A percentile compares a stretch with the other conserved stretches of the same genome.
Evolutionary conservation across 92 coral and sea anemone species (phyloP).

Genomic region (Palythoa grandis): DNA sequence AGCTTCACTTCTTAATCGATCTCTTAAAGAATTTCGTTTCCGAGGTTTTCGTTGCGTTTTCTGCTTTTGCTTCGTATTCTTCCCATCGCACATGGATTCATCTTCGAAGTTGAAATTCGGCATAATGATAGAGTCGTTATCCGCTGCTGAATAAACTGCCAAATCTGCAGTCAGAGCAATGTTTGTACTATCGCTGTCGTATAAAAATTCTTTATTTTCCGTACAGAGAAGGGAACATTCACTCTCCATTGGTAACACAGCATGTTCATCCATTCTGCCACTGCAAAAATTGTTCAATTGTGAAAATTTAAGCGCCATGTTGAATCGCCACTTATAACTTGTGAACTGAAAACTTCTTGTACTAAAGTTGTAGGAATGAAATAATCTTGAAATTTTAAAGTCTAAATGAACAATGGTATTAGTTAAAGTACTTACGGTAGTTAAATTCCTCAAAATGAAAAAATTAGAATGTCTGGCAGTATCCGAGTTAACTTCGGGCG

Average conservation of each 20-base stretch:
- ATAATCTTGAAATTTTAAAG: not conserved
- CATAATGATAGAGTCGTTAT: slow-evolving; percentile 13
- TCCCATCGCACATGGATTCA: not conserved
- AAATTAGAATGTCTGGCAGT: slow-evolving; percentile 18
- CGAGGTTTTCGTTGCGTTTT: slow-evolving; percentile 53
- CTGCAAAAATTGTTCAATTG: not conserved
- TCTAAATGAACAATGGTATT: not conserved
- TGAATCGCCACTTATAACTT: not conserved
- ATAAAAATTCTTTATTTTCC: slow-evolving; percentile 79
- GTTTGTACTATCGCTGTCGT: slow-evolving; percentile 62
- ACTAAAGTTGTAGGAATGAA: not conserved
- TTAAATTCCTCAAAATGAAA: not conserved
- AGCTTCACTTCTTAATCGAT: slow-evolving; percentile 72
- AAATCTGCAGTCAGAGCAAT: slow-evolving; percentile 35
- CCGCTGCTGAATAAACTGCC: slow-evolving; percentile 9
- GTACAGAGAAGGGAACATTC: slow-evolving; percentile 76
- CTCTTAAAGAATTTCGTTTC: slow-evolving; percentile 68
- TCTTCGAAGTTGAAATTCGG: slow-evolving; percentile 29
- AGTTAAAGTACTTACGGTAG: slow-evolving; percentile 33
- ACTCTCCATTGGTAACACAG: slow-evolving; percentile 37
- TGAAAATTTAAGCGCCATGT: not conserved
- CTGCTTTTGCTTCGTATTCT: not conserved
- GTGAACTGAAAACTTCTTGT: not conserved
- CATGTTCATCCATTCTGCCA: slow-evolving; percentile 54
- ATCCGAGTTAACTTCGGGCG: not conserved